Base-by-base conservation (phyloP, 2,113 vertebrate species). In the Xenopus laevis region DNA sequence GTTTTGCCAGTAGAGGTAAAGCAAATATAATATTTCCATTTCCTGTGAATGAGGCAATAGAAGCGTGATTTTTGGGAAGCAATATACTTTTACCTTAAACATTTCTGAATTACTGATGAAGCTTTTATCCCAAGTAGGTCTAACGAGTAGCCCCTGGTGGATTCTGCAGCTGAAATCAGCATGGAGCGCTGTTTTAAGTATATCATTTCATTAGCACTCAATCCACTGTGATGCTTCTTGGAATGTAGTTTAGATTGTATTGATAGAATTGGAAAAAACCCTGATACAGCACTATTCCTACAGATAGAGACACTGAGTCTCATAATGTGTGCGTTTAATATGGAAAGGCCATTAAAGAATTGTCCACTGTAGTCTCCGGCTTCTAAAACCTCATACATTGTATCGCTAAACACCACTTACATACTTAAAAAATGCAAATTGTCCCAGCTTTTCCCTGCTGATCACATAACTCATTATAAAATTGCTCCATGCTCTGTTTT, bases 181-280 rank as follows among this genome's bases (percentile, higher is more conserved):
- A 75, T 68, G 65, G 65, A 52, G 57, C 57, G 30, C 65, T 61
- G 57, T 68, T 68, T 40, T 67, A 58, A 68, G 72, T 75, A 53
- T 75, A 61, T 68, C 72, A 68, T 75, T 75, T 75, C 72, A 68
- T 75, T 75, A 75, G 65, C 72, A 62, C 72, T 75, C 72, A 75
- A 60, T 61, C 55, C 45, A 53, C 65, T 75, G 72, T 60, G 57
- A 68, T 53, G 72, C 72, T 74, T 74, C 72, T 75, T 62, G 72
- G 72, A 75, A 75, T 62, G 46, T 44, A 62, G 72, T 59, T 75
- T 75, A 68, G 65, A 62, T 61, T 75, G 65, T 75, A 75, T 75
- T 75, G 72, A 75, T 68, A 75, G 65, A 68, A 68, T 68, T 61
- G 44, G 72, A 27, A 68, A 50, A 75, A 75, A 47, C 65, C 72